phyloP scores from a whole-genome alignment of 2,113 vertebrate species.

The Empidonax traillii region DNA sequence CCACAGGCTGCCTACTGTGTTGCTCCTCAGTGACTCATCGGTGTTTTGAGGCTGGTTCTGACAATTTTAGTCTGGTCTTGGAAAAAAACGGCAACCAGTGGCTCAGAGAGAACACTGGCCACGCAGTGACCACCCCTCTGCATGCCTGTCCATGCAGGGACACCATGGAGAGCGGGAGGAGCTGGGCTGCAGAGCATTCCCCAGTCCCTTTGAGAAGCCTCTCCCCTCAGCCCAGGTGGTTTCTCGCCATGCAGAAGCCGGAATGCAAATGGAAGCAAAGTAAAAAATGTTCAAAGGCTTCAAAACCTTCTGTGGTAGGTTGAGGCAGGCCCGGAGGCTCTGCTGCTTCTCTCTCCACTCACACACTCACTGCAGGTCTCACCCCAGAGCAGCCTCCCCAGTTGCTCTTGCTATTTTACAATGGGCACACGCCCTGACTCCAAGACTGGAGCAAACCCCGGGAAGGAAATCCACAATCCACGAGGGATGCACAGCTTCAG shows the following conservation, averaged over 20 bases:
- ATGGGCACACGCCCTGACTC: accelerated
- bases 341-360: neutral
- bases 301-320: neutral
- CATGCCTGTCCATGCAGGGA: neutral
- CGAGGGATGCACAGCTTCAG: accelerated
- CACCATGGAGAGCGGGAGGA: neutral
- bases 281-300: constrained; percentile 2
- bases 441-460: neutral
- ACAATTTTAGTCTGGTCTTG: neutral
- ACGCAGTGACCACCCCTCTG: neutral
- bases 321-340: neutral
- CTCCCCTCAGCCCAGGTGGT: neutral
- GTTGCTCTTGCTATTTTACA: neutral
- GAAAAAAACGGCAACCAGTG: neutral
- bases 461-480: accelerated
- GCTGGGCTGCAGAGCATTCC: neutral
- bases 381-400: neutral
- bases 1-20: neutral
- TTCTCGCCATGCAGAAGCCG: neutral
- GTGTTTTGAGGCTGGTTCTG: neutral
- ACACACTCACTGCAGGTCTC: neutral
- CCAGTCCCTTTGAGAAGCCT: neutral
- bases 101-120: neutral
- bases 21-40: neutral
- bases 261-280: neutral